Evolutionary conservation across 2,888 invertebrate genomes (phyloP).

Genomic region (Dynastes tityus): DNA sequence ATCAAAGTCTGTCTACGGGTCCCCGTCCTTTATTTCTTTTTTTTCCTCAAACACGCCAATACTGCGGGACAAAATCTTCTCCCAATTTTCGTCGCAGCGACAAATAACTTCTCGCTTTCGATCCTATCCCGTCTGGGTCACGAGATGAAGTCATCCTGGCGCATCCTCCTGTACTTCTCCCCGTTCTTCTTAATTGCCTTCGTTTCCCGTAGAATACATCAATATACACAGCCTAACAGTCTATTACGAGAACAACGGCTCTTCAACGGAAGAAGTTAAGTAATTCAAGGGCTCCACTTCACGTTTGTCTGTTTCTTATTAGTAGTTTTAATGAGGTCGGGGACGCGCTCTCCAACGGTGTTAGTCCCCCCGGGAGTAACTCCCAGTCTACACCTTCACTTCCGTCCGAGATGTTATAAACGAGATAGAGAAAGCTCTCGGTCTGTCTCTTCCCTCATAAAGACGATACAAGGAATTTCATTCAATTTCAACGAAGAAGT

Average conservation of each 20-base stretch:
- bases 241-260: conserved; percentile 48
- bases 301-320: conserved; percentile 47
- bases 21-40: not conserved
- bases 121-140: not conserved
- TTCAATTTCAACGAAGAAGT: conserved; percentile 18
- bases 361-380: conserved; percentile 17
- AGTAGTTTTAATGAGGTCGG: conserved; percentile 46
- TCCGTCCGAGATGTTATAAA: conserved; percentile 36
- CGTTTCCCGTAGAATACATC: conserved; percentile 54
- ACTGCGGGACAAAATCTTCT: not conserved
- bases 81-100: conserved; percentile 21
- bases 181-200: conserved; percentile 53
- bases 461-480: conserved; percentile 22
- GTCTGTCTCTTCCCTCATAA: conserved; percentile 4
- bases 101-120: conserved; percentile 17
- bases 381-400: conserved; percentile 17
- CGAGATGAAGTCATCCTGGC: conserved; percentile 27
- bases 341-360: conserved; percentile 32
- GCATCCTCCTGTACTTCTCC: conserved; percentile 18
- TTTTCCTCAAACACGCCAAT: not conserved
- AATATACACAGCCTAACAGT: conserved; percentile 52
- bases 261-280: conserved; percentile 47
- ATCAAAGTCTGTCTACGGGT: not conserved
- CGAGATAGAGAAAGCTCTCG: conserved; percentile 25
- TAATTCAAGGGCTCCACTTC: conserved; percentile 45